phyloP scores from a whole-genome alignment of 2,888 invertebrate genomes.

The Baronia brevicornis region DNA sequence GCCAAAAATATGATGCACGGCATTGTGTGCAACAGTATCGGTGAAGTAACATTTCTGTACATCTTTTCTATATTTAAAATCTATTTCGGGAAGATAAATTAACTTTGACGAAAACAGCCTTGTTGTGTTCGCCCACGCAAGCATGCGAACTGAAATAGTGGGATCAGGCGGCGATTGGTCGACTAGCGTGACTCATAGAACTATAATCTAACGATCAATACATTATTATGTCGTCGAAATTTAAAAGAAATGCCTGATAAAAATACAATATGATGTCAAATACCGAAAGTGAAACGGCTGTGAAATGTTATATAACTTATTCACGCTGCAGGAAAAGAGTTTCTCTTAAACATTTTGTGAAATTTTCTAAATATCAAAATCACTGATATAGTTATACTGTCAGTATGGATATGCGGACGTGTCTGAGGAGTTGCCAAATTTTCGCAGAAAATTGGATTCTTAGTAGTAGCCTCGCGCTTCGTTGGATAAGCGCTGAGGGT shows the following conservation, averaged over 20 bases:
- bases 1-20: constrained; percentile 23
- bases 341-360: too few species aligned
- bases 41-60: constrained; percentile 27
- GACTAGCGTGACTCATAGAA: constrained; percentile 48
- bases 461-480: too few species aligned
- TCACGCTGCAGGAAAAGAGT: too few species aligned
- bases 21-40: constrained; percentile 20
- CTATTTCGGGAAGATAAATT: constrained; percentile 45
- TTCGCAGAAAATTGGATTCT: too few species aligned
- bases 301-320: constrained; percentile 4
- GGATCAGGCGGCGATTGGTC: constrained; percentile 42
- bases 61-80: constrained; percentile 42
- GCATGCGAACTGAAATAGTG: constrained; percentile 45
- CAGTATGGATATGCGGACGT: too few species aligned
- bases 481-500: too few species aligned
- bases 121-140: constrained; percentile 63
- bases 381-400: too few species aligned
- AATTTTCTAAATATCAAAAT: too few species aligned
- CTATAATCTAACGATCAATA: constrained; percentile 59
- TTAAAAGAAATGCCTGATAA: constrained; percentile 32
- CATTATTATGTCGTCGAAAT: constrained; percentile 38
- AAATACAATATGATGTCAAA: constrained; percentile 29
- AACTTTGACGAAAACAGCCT: constrained; percentile 60
- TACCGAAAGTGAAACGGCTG: constrained; percentile 7
- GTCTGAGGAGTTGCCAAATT: too few species aligned